These are phyloP conservation scores for Galemys pyrenaicus DNA, from an alignment of 2,113 vertebrate genomes.

Conservation along the genomic window DNA sequence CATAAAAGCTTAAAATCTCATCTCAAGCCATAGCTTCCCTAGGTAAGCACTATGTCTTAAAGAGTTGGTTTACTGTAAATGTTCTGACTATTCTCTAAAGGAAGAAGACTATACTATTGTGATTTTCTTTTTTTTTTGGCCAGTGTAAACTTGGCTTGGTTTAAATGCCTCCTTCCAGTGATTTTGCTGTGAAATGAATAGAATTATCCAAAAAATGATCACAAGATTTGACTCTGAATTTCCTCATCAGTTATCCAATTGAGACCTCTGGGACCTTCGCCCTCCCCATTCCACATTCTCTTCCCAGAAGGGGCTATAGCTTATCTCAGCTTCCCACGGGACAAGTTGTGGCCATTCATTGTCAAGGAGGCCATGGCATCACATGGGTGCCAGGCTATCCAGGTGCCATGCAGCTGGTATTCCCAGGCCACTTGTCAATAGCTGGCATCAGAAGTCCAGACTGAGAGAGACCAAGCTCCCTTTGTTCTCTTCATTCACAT, in stretches of 20 bases:
- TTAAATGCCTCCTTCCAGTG: background rate
- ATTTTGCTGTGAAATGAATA: background rate
- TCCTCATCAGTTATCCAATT: background rate
- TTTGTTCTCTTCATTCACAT: background rate
- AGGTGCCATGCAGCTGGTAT: background rate
- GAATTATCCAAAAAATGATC: background rate
- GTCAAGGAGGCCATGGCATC: background rate
- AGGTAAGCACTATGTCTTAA: background rate
- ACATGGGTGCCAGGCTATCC: background rate
- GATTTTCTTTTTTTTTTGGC: background rate
- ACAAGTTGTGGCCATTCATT: background rate
- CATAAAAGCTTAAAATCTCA: slow-evolving; percentile 2
- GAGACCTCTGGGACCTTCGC: rapidly evolving
- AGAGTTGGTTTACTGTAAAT: background rate
- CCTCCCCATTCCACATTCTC: rapidly evolving
- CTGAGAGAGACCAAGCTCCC: background rate
- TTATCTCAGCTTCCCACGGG: background rate
- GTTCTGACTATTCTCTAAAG: background rate
- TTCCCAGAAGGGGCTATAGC: background rate
- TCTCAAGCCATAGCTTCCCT: background rate
- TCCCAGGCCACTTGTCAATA: background rate
- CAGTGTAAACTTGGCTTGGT: background rate
- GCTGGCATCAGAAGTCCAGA: background rate
- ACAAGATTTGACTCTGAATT: background rate
- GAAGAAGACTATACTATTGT: background rate